Evolutionary conservation across 2,888 invertebrate species (phyloP).

Genomic region (Itoplectis maculator): DNA sequence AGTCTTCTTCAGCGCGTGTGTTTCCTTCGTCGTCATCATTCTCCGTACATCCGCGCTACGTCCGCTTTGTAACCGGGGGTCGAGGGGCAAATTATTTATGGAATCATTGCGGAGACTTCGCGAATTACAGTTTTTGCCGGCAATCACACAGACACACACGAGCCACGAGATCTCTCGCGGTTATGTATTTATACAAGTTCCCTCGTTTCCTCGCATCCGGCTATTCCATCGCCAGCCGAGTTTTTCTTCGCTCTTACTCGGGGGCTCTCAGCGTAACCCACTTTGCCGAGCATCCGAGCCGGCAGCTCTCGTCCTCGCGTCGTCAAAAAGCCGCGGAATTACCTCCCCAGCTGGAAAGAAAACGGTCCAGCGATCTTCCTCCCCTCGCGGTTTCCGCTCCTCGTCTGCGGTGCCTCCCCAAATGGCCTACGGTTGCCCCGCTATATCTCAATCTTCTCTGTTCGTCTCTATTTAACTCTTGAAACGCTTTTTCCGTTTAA

Average conservation of each 20-base stretch:
- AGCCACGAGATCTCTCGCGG: not conserved
- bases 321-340: constrained; percentile 38
- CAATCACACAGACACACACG: not conserved
- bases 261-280: constrained; percentile 27
- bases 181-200: constrained; percentile 1
- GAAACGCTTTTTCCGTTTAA: constrained; percentile 14
- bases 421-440: constrained; percentile 25
- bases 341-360: constrained; percentile 7
- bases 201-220: constrained; percentile 1
- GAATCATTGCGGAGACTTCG: not conserved
- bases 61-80: not conserved
- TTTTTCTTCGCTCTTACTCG: not conserved
- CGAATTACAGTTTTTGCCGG: constrained; percentile 6
- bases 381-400: not conserved
- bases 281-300: constrained; percentile 40
- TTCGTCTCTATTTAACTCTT: constrained; percentile 13
- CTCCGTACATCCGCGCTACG: not conserved
- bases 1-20: not conserved
- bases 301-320: constrained; percentile 16
- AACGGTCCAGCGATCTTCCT: constrained; percentile 30
- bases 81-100: not conserved
- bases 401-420: constrained; percentile 7
- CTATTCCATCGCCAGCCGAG: not conserved
- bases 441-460: constrained; percentile 4
- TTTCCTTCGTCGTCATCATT: not conserved